Percentiles rank a stretch among this genome's conserved stretches.
phyloP scores from a whole-genome alignment of 2,888 invertebrate genomes.

The Cetonia aurata region DNA sequence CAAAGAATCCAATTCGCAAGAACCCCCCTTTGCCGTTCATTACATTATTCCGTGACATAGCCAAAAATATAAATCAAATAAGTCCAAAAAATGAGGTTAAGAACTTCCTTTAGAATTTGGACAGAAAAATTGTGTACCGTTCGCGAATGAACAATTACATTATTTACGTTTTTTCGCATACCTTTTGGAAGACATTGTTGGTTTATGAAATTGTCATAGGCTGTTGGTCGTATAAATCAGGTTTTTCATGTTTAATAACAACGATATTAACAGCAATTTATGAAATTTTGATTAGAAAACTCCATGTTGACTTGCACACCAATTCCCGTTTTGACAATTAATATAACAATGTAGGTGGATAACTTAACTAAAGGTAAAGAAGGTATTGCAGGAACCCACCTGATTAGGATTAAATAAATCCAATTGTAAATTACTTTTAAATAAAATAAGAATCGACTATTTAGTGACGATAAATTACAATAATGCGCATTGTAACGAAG shows the following conservation, averaged over 20 bases:
- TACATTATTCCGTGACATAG: conserved; percentile 5
- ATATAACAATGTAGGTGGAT: conserved; percentile 29
- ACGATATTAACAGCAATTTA: conserved; percentile 49
- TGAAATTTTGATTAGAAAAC: conserved; percentile 54
- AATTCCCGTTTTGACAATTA: conserved; percentile 50
- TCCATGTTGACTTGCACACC: conserved; percentile 56
- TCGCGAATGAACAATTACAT: conserved; percentile 30
- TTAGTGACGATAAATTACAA: no score
- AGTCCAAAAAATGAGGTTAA: conserved; percentile 49
- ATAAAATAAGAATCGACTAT: no score
- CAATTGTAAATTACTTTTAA: no score
- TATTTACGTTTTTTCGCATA: conserved; percentile 51
- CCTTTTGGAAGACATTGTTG: conserved; percentile 66
- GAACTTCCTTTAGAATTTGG: conserved; percentile 48
- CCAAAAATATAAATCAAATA: conserved; percentile 45
- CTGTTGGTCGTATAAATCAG: conserved; percentile 53
- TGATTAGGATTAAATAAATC: no score
- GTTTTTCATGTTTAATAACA: conserved; percentile 57
- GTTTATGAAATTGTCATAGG: conserved; percentile 51
- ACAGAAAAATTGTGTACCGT: conserved; percentile 42
- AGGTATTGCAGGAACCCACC: conserved; percentile 15
- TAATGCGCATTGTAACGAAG: no score
- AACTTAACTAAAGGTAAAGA: conserved; percentile 4
- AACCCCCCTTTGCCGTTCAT: conserved; percentile 86
- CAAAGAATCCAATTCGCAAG: conserved; percentile 68